Evolutionary conservation across 2,113 vertebrate species (phyloP).

Genomic region (Tragulus kanchil): DNA sequence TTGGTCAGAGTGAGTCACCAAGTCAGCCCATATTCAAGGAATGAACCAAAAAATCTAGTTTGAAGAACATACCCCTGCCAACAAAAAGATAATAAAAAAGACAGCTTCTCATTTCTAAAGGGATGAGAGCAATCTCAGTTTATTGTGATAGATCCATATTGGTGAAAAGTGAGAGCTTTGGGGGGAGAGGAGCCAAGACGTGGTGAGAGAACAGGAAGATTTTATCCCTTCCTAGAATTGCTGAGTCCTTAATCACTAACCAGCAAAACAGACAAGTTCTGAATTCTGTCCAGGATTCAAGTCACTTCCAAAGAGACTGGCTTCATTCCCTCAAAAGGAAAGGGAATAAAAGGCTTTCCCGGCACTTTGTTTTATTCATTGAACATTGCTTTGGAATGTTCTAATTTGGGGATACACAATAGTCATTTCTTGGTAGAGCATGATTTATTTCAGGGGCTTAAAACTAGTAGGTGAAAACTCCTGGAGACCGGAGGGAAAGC

Average conservation of each 20-base stretch:
- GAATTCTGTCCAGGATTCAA: background rate
- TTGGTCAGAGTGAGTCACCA: background rate
- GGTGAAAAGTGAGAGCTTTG: background rate
- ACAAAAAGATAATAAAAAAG: background rate
- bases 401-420: conserved; percentile 50
- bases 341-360: conserved; percentile 43
- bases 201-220: background rate
- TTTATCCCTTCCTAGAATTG: background rate
- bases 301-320: conserved; percentile 8
- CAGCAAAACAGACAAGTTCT: background rate
- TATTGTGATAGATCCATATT: background rate
- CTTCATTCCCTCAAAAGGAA: conserved; percentile 39
- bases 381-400: conserved; percentile 45
- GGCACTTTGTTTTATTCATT: background rate
- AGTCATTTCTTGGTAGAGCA: conserved; percentile 43
- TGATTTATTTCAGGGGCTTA: background rate
- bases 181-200: background rate
- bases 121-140: background rate
- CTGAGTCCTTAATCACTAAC: background rate
- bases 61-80: too few relatives aligned
- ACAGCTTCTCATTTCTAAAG: background rate
- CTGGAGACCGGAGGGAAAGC: background rate
- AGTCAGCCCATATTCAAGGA: background rate
- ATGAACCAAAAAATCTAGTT: too few relatives aligned
- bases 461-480: background rate